Evolutionary conservation across 2,888 invertebrate genomes (phyloP).

Genomic region (Oxyteleia sp.): DNA sequence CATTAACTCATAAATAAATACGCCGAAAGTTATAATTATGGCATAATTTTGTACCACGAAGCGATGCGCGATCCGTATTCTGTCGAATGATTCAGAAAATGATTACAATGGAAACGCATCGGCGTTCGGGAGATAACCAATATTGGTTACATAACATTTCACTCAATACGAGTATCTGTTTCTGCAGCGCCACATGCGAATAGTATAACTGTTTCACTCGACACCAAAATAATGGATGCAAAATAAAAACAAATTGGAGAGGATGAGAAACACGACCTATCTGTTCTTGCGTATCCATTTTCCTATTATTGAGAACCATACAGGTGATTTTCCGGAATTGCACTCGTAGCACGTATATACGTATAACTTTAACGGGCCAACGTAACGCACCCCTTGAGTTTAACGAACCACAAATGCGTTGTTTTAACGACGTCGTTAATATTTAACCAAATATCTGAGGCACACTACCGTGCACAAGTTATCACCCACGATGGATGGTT

Average conservation of each 20-base stretch:
- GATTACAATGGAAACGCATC: slow-evolving; percentile 35
- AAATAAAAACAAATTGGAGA: slow-evolving; percentile 43
- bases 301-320: slow-evolving; percentile 71
- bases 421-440: slow-evolving; percentile 88
- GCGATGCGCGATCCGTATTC: slow-evolving; percentile 18
- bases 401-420: slow-evolving; percentile 88
- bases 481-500: slow-evolving; percentile 25
- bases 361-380: slow-evolving; percentile 78
- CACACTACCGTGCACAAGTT: slow-evolving; percentile 51
- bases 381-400: slow-evolving; percentile 83
- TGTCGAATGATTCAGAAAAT: slow-evolving; percentile 38
- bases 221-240: slow-evolving; percentile 40
- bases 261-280: slow-evolving; percentile 34
- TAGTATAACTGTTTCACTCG: slow-evolving; percentile 33
- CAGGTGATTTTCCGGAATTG: slow-evolving; percentile 79
- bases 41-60: slow-evolving; percentile 20
- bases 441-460: slow-evolving; percentile 86
- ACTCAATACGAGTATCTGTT: slow-evolving; percentile 32
- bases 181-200: slow-evolving; percentile 28
- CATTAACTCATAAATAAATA: not conserved
- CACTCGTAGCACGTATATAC: slow-evolving; percentile 59
- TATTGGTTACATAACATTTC: slow-evolving; percentile 47
- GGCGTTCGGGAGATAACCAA: slow-evolving; percentile 17
- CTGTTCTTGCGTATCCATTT: slow-evolving; percentile 65
- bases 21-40: slow-evolving; percentile 7